Percentiles rank a stretch among this genome's conserved stretches.
Conservation (phyloP, 2,113 vertebrate genomes). For the Podarcis cretensis region DNA sequence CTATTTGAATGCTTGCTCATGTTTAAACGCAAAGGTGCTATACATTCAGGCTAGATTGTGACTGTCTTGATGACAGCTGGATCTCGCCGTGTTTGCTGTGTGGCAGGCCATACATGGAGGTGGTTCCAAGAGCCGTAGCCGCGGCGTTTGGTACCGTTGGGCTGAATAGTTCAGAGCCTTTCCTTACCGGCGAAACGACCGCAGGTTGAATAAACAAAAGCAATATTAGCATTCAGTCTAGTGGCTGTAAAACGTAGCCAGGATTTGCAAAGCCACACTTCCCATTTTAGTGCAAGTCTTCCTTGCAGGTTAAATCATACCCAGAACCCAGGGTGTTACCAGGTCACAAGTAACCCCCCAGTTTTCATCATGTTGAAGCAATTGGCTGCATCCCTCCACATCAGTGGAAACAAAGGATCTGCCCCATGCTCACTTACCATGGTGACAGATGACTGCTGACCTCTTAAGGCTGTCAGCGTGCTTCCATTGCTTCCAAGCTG, state of each 20-base stretch:
- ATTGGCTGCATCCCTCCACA: neutral
- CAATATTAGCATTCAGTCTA: constrained; percentile 41
- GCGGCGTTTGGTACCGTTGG: neutral
- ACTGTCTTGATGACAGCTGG: neutral
- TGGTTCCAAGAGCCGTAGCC: neutral
- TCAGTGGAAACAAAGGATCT: neutral
- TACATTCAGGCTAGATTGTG: constrained; percentile 44
- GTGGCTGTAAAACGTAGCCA: neutral
- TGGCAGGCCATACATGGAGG: neutral
- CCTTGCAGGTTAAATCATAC: neutral
- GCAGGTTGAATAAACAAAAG: neutral
- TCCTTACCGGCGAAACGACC: neutral
- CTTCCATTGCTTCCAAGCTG: neutral
- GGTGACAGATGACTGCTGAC: neutral
- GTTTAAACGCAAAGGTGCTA: constrained; percentile 74
- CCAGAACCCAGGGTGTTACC: neutral
- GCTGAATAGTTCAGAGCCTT: neutral
- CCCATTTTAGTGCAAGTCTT: neutral
- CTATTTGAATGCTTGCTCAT: constrained; percentile 24
- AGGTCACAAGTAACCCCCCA: neutral
- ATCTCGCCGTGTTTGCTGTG: neutral
- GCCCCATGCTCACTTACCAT: too few relatives aligned
- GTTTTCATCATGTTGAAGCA: neutral
- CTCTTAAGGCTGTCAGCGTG: neutral
- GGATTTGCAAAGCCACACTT: neutral